phyloP scores from a whole-genome alignment of 2,888 invertebrate genomes.

The Phortica okadai region DNA sequence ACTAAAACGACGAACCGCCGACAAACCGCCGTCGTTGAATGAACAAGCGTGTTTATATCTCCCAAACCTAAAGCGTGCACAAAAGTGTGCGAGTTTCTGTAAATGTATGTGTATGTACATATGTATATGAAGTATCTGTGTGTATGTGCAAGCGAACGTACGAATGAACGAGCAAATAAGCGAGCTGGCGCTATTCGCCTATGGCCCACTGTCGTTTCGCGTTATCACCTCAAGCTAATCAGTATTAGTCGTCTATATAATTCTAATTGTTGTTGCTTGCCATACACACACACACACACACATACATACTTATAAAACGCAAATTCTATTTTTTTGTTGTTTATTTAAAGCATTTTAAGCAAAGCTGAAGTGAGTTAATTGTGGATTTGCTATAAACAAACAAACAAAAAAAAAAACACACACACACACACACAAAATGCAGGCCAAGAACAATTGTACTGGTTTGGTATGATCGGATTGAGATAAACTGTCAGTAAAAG shows the following conservation, averaged over 20 bases:
- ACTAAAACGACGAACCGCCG: slow-evolving; percentile 47
- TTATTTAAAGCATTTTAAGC: slow-evolving; percentile 1
- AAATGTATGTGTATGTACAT: too few species aligned
- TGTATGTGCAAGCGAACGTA: not conserved
- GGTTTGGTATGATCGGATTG: not conserved
- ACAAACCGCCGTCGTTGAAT: slow-evolving; percentile 1
- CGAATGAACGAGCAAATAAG: not conserved
- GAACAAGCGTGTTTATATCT: not conserved
- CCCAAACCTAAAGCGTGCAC: not conserved
- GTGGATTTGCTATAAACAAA: slow-evolving; percentile 43
- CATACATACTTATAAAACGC: slow-evolving; percentile 29
- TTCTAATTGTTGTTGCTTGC: slow-evolving; percentile 17
- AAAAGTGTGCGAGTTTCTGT: not conserved
- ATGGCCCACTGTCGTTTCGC: slow-evolving; percentile 21
- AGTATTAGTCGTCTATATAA: slow-evolving; percentile 29
- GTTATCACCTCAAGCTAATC: slow-evolving; percentile 56
- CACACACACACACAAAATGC: slow-evolving; percentile 16
- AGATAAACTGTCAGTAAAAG: slow-evolving; percentile 8
- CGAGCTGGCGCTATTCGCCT: not conserved
- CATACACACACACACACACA: not conserved
- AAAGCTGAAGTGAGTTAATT: too few species aligned
- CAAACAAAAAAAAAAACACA: slow-evolving; percentile 23
- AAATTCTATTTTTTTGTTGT: slow-evolving; percentile 58
- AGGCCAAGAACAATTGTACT: not conserved
- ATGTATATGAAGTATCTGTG: too few species aligned